These are phyloP conservation scores for Endomychus coccineus DNA, from an alignment of 2,888 invertebrate genomes.

Conservation along the genomic window DNA sequence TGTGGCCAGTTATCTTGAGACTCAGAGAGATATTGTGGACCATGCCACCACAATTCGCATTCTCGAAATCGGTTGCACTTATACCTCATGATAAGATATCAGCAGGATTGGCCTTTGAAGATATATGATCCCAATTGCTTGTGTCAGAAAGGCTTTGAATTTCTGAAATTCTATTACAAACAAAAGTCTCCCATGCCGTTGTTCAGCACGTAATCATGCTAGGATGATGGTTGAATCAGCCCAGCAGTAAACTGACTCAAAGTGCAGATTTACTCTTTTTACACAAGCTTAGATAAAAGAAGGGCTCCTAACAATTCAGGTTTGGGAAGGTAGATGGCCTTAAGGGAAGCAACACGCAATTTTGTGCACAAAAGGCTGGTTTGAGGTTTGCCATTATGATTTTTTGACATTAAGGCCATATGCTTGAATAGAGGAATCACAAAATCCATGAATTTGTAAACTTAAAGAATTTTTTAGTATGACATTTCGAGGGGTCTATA, in stretches of 20 bases:
- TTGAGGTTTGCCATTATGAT: background rate
- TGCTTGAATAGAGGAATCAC: slow-evolving; percentile 3
- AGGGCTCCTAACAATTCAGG: slow-evolving; percentile 1
- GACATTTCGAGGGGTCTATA: background rate
- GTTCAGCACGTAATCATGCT: slow-evolving; percentile 9
- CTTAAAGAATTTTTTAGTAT: too few species aligned
- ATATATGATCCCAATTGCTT: slow-evolving; percentile 3
- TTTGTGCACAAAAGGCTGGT: background rate
- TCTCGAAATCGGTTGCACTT: slow-evolving; percentile 2
- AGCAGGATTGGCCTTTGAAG: slow-evolving; percentile 4
- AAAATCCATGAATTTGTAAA: too few species aligned
- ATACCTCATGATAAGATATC: slow-evolving; percentile 5
- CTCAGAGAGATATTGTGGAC: slow-evolving; percentile 2
- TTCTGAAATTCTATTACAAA: slow-evolving; percentile 8
- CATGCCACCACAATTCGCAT: slow-evolving; percentile 4
- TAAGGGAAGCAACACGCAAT: background rate
- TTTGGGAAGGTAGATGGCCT: too few species aligned
- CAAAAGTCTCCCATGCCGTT: slow-evolving; percentile 16
- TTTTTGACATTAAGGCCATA: background rate
- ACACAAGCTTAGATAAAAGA: slow-evolving; percentile 8
- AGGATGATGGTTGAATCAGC: slow-evolving; percentile 13
- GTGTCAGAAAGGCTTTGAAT: slow-evolving; percentile 2
- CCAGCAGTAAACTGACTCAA: too few species aligned
- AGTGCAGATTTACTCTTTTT: too few species aligned
- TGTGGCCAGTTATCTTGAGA: slow-evolving; percentile 3